phyloP scores from a whole-genome alignment of 2,113 vertebrate genomes.

The Narcine bancroftii region DNA sequence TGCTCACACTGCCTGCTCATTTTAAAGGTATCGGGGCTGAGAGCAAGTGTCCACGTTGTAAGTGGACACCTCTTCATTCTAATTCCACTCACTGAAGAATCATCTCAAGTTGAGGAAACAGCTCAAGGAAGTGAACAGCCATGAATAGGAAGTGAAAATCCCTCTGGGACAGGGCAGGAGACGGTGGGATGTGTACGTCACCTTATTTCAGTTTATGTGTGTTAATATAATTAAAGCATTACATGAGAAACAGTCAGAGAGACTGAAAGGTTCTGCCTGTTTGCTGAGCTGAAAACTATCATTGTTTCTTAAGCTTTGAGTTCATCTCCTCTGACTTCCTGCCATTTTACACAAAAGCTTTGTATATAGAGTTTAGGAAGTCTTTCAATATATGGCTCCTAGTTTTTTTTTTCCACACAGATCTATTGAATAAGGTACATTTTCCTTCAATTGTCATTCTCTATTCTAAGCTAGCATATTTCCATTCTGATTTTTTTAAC shows the following conservation, averaged over 20 bases:
- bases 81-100: too few species aligned
- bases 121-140: background rate
- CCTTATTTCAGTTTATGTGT: too few species aligned
- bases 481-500: background rate
- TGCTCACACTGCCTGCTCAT: background rate
- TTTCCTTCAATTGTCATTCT: slow-evolving; percentile 15
- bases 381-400: background rate
- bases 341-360: background rate
- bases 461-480: background rate
- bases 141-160: background rate
- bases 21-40: background rate
- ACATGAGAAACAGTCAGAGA: too few species aligned
- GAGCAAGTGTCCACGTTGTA: background rate
- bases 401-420: background rate
- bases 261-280: too few species aligned
- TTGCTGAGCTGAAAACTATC: too few species aligned
- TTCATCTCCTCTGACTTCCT: slow-evolving; percentile 21
- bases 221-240: too few species aligned
- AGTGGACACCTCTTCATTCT: background rate
- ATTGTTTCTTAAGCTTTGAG: background rate
- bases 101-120: background rate
- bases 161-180: background rate
- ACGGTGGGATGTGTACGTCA: too few species aligned
- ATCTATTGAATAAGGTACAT: background rate
- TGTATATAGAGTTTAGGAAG: slow-evolving; percentile 10